These are phyloP conservation scores for Brassicogethes aeneus DNA, from an alignment of 2,888 invertebrate genomes.

Conservation along the genomic window DNA sequence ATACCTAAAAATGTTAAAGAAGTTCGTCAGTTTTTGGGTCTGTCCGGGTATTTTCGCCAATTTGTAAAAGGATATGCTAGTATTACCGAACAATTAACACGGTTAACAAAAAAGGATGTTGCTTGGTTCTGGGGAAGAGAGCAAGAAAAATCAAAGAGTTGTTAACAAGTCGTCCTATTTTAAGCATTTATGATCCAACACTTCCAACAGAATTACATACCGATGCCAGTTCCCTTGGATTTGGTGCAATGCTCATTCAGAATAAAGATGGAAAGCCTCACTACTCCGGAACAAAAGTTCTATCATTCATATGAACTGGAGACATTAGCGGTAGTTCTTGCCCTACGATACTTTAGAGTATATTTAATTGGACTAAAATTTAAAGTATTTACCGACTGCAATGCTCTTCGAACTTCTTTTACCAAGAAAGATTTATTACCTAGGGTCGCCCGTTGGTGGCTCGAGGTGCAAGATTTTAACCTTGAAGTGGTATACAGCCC, in stretches of 20 bases:
- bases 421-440: constrained; percentile 15
- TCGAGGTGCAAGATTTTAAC: constrained; percentile 15
- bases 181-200: constrained; percentile 10
- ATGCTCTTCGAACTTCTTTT: constrained; percentile 14
- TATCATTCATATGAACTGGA: constrained; percentile 20
- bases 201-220: constrained; percentile 13
- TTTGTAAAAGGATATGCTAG: no score
- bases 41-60: constrained; percentile 16
- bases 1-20: no score
- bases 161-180: constrained; percentile 10
- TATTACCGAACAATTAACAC: no score
- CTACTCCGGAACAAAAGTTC: constrained; percentile 11
- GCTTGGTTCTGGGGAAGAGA: constrained; percentile 11
- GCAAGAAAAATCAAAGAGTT: constrained; percentile 9
- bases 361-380: constrained; percentile 19
- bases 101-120: constrained; percentile 9
- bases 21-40: constrained; percentile 17
- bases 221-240: constrained; percentile 13
- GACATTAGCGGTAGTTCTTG: constrained; percentile 17
- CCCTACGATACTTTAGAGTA: constrained; percentile 16
- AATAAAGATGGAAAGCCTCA: constrained; percentile 8
- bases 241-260: constrained; percentile 15
- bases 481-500: constrained; percentile 14
- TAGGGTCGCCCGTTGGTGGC: constrained; percentile 16
- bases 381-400: constrained; percentile 20